Evolutionary conservation across 1,140 invertebrate genomes (phyloP).

Genomic region (Samia ricini): DNA sequence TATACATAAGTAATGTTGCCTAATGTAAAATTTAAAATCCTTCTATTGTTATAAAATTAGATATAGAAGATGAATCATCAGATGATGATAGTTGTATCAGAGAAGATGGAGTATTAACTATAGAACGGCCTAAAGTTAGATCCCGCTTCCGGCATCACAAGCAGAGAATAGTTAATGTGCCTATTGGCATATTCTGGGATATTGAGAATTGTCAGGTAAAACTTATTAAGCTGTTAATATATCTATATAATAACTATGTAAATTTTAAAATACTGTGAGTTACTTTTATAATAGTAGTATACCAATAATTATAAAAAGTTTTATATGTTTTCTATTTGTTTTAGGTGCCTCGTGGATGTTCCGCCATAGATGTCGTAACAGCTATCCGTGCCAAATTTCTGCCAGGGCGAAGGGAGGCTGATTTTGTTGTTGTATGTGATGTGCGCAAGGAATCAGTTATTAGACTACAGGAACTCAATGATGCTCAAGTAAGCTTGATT

Average conservation of each 20-base stretch:
- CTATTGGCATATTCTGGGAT: constrained; percentile 95
- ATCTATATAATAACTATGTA: too few relatives aligned
- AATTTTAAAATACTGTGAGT: neutral
- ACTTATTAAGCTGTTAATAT: constrained; percentile 7
- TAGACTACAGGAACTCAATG: constrained; percentile 90
- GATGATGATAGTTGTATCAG: constrained; percentile 49
- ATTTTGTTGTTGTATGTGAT: constrained; percentile 91
- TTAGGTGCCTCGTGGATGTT: constrained; percentile 88
- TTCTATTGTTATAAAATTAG: constrained; percentile 28
- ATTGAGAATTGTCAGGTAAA: constrained; percentile 91
- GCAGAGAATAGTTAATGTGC: constrained; percentile 54
- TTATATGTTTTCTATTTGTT: constrained; percentile 2
- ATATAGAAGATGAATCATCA: constrained; percentile 66
- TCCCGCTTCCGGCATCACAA: constrained; percentile 62
- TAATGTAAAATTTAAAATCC: neutral
- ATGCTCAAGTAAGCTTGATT: constrained; percentile 85
- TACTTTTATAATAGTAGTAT: neutral
- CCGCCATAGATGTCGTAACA: constrained; percentile 87
- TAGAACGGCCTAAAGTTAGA: constrained; percentile 55
- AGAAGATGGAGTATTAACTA: constrained; percentile 43
- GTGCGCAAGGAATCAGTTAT: constrained; percentile 88
- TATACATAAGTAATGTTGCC: neutral
- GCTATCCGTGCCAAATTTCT: constrained; percentile 89
- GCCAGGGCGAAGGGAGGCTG: constrained; percentile 86
- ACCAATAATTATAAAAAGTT: constrained; percentile 6